Percentiles rank a stretch among this genome's conserved stretches.
Evolutionary conservation across 2,113 vertebrate species (phyloP).

Genomic region (Oryzias curvinotus): DNA sequence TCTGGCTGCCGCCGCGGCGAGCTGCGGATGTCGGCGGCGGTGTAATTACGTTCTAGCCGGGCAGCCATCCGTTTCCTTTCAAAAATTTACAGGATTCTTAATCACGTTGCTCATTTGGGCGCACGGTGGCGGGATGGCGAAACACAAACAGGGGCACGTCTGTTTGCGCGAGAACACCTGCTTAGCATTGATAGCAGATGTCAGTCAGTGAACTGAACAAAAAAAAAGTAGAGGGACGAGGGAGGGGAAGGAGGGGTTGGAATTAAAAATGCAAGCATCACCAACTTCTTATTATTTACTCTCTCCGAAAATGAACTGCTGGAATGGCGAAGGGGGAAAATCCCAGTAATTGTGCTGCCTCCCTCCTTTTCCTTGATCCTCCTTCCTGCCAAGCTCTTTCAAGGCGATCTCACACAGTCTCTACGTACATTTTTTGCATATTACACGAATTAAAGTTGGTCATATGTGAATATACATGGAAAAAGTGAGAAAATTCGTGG

Average conservation of each 20-base stretch:
- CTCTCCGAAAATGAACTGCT: slow-evolving; percentile 77
- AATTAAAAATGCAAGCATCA: slow-evolving; percentile 84
- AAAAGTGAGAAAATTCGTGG: no score
- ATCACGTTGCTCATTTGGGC: slow-evolving; percentile 99
- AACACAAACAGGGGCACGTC: slow-evolving; percentile 98
- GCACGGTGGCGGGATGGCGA: slow-evolving; percentile 90
- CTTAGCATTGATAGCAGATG: slow-evolving; percentile 99
- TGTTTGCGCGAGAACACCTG: slow-evolving; percentile 99
- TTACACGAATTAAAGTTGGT: slow-evolving; percentile 1
- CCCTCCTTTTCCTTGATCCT: slow-evolving; percentile 62
- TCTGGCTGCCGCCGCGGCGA: slow-evolving; percentile 75
- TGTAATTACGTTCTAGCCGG: slow-evolving; percentile 99
- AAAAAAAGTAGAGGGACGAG: slow-evolving; percentile 67
- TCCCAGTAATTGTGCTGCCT: slow-evolving; percentile 65
- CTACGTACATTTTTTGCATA: slow-evolving; percentile 10
- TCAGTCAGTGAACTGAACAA: slow-evolving; percentile 94
- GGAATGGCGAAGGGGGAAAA: slow-evolving; percentile 62
- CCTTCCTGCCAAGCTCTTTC: slow-evolving; percentile 12
- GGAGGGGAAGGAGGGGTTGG: slow-evolving; percentile 68
- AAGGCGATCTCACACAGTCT: no score
- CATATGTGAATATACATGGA: no score
- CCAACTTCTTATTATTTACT: slow-evolving; percentile 83
- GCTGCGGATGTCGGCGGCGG: slow-evolving; percentile 92
- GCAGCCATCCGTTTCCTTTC: slow-evolving; percentile 99
- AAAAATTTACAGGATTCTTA: slow-evolving; percentile 99